phyloP scores from a whole-genome alignment of 2,113 vertebrate species.

The Lonchura striata region DNA sequence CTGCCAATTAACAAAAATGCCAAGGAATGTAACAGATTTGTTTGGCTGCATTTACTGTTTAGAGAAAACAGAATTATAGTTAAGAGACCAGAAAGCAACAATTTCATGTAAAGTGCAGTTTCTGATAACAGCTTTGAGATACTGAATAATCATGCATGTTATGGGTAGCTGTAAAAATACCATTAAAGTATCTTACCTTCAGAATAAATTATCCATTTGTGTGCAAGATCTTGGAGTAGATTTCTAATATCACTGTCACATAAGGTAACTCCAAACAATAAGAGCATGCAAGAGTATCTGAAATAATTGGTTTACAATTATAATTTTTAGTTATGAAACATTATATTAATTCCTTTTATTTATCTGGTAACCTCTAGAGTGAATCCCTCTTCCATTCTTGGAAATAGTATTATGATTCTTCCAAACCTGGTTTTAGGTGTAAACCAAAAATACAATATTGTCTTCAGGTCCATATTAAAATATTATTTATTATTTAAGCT shows the following conservation, averaged over 20 bases:
- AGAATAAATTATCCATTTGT: constrained; percentile 28
- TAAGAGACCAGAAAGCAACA: background rate
- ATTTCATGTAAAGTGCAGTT: background rate
- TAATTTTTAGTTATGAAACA: background rate
- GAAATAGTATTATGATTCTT: background rate
- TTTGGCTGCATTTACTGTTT: constrained; percentile 30
- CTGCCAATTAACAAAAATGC: background rate
- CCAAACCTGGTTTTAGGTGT: background rate
- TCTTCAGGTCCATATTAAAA: background rate
- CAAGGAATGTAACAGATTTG: constrained; percentile 2
- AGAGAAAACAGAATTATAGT: constrained; percentile 28
- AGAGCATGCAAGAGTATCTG: background rate
- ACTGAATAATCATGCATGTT: constrained; percentile 9
- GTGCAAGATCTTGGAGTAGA: constrained; percentile 18
- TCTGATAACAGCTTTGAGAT: constrained; percentile 26
- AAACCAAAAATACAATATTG: background rate
- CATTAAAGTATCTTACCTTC: constrained; percentile 25
- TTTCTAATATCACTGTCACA: background rate
- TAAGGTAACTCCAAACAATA: constrained; percentile 6
- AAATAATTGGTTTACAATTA: background rate
- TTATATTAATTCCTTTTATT: background rate
- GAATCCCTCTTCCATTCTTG: background rate
- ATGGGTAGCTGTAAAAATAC: constrained; percentile 23
- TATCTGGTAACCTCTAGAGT: background rate
- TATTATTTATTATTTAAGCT: background rate